These are phyloP conservation scores for Leucopsar rothschildi DNA, from an alignment of 2,113 vertebrate genomes.

Conservation along the genomic window DNA sequence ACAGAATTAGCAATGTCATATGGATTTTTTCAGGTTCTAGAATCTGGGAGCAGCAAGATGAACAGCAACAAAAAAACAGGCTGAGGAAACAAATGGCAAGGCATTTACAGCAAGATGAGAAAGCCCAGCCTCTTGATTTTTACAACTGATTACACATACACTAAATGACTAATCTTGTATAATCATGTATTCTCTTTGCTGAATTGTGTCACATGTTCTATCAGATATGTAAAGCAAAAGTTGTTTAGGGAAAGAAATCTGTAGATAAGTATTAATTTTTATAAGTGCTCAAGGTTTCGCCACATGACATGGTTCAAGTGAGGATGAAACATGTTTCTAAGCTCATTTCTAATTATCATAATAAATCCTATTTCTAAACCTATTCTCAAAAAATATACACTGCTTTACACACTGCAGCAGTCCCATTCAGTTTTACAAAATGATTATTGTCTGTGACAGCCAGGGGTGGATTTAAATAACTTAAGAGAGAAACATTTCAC, in stretches of 20 bases:
- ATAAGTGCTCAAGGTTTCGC: neutral
- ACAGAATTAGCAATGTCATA: neutral
- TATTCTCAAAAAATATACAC: neutral
- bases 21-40: neutral
- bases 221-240: neutral
- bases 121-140: neutral
- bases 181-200: neutral
- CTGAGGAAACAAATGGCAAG: neutral
- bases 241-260: neutral
- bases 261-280: neutral
- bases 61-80: neutral
- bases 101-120: neutral
- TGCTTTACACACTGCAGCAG: neutral
- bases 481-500: conserved; percentile 65
- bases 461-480: neutral
- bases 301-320: neutral
- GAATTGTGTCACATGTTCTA: neutral
- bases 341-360: neutral
- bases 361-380: neutral
- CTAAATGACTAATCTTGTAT: neutral
- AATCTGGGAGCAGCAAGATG: neutral
- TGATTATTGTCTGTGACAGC: neutral
- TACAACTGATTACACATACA: neutral
- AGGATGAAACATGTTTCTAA: neutral
- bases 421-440: neutral